Base-by-base conservation (phyloP, 2,888 invertebrate species). In the Eumacrocentrus americanus region DNA sequence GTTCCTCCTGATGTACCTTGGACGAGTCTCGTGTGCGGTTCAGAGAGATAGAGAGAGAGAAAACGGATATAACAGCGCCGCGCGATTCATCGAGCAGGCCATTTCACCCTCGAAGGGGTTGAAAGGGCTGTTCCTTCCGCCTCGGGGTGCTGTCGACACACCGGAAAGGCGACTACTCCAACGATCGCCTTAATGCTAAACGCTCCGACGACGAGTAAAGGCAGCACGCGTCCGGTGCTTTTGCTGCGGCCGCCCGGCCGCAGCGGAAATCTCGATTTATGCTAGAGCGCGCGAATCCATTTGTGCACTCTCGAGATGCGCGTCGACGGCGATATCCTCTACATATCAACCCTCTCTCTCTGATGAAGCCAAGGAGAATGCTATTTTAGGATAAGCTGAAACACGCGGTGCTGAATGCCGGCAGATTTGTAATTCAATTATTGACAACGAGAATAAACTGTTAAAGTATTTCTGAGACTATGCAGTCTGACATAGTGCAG, bases 251-350 rank as follows among this genome's bases (percentile, higher is more conserved):
- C n/a, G n/a, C n/a, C n/a, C n/a, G 7, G 38, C 22, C 14, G 12
- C 46, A 23, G 12, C 29, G 54, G 29, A 34, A 44, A 54, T 44
- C 44, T 42, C 54, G 44, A 54, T 54, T 54, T 44, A 54, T 54
- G 44, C 29, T 1, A 29, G 29, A 54, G 11, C 34, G 25, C 20
- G 34, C 54, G 34, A 54, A 52, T 54, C 29, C 18, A 54, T 54
- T 54, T 42, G 54, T 50, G 29, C 16, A 50, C 50, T 2, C 35
- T 35, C 16, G 2, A 23, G n/a, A 22, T 22, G 37, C 22, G 22
- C 25, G 23, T 46, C 23, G 23, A 46, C 46, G 22, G 23, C 4
- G 9, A 29, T 29, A 6, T 29, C 9, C 29, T 29, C 4, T 9
- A 29, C 29, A 29, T 29, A 29, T 29, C 29, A 9, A 4, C 29